phyloP scores from a whole-genome alignment of 2,888 invertebrate genomes.

The Yponomeuta plumbellus region DNA sequence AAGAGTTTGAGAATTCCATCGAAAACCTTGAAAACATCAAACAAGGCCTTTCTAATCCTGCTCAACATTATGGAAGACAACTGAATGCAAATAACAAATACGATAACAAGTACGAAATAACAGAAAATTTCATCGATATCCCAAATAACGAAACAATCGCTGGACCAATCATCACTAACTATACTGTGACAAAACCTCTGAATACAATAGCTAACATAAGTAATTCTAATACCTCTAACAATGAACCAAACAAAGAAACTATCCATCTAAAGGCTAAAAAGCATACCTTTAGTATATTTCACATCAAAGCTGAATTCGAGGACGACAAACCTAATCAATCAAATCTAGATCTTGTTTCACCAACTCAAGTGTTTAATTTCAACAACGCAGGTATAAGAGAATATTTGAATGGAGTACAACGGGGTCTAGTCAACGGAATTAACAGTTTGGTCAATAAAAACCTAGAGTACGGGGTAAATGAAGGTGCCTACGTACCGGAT shows the following conservation, averaged over 20 bases:
- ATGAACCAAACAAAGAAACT: constrained; percentile 16
- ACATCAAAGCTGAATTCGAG: constrained; percentile 39
- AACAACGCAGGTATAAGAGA: constrained; percentile 25
- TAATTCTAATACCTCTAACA: constrained; percentile 21
- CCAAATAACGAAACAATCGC: constrained; percentile 38
- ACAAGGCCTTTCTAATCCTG: neutral
- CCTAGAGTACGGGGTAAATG: constrained; percentile 25
- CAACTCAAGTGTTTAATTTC: neutral
- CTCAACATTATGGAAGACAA: neutral
- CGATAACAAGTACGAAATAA: constrained; percentile 41
- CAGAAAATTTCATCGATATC: constrained; percentile 48
- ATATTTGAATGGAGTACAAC: constrained; percentile 35
- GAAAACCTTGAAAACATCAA: neutral
- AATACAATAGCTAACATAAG: constrained; percentile 31
- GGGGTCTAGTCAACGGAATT: constrained; percentile 36
- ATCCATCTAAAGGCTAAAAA: constrained; percentile 18
- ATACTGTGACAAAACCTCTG: constrained; percentile 32
- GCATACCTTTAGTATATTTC: constrained; percentile 33
- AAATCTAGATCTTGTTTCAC: neutral
- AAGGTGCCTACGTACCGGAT: constrained; percentile 23
- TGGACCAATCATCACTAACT: constrained; percentile 40
- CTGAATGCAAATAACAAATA: neutral
- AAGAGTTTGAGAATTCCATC: neutral
- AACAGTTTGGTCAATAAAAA: constrained; percentile 30
- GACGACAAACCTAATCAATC: constrained; percentile 22